Evolutionary conservation across 35 echinoderm and acorn worm species (phyloP).

Genomic region (Nesometra sesokonis): DNA sequence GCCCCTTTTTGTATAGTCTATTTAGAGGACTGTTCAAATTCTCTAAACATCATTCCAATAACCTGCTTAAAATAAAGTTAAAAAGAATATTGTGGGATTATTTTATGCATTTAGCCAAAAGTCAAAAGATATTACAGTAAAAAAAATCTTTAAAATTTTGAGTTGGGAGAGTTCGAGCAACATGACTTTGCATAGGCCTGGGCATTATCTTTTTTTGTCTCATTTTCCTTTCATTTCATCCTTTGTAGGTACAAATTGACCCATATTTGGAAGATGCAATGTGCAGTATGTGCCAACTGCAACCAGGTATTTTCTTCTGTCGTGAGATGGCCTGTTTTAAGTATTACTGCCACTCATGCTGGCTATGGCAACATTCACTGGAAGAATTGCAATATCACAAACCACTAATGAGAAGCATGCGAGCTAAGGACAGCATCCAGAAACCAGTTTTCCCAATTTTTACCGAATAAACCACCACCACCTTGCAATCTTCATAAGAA

Average conservation of each 20-base stretch:
- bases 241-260: conserved; percentile 79
- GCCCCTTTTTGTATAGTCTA: too few species aligned
- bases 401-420: conserved; percentile 79
- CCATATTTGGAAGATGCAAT: conserved; percentile 91
- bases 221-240: too few species aligned
- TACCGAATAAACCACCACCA: neutral
- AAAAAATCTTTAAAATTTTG: too few species aligned
- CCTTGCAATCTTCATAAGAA: neutral
- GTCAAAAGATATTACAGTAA: too few species aligned
- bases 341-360: conserved; percentile 96
- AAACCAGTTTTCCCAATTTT: neutral
- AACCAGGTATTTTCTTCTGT: conserved; percentile 92
- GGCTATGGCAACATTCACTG: conserved; percentile 97
- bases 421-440: neutral
- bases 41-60: too few species aligned
- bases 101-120: too few species aligned
- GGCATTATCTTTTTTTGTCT: too few species aligned
- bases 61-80: too few species aligned
- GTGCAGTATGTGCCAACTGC: conserved; percentile 76
- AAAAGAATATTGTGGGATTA: too few species aligned
- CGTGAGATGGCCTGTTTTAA: conserved; percentile 90
- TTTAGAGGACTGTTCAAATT: too few species aligned
- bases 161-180: too few species aligned
- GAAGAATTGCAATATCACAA: conserved; percentile 74
- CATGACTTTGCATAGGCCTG: too few species aligned